Conservation (phyloP, 2,888 invertebrate genomes). For the Tipula vernalis region DNA sequence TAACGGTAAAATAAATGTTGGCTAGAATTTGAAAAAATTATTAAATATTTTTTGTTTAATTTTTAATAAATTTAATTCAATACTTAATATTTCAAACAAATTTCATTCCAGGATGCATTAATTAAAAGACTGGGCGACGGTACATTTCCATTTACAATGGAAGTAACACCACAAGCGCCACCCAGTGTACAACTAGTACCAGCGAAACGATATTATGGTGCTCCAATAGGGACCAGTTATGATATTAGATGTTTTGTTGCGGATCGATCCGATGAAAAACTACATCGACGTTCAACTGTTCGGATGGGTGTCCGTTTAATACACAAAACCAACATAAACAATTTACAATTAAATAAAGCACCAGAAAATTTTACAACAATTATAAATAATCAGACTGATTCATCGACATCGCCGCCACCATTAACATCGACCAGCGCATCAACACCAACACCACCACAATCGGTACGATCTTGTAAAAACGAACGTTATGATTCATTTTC, state of each 20-base stretch:
- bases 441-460: neutral
- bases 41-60: no score
- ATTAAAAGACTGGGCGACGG: conserved; percentile 64
- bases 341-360: conserved; percentile 20
- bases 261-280: conserved; percentile 71
- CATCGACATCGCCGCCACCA: conserved; percentile 10
- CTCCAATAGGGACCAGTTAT: conserved; percentile 84
- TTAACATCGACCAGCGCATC: neutral
- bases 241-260: conserved; percentile 77
- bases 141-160: conserved; percentile 69
- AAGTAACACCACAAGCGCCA: conserved; percentile 72
- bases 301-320: conserved; percentile 78
- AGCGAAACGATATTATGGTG: conserved; percentile 81
- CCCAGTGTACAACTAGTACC: conserved; percentile 84
- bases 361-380: conserved; percentile 27
- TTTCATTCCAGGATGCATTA: conserved; percentile 52
- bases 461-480: neutral
- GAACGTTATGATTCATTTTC: conserved; percentile 32
- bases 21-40: no score
- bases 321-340: conserved; percentile 38
- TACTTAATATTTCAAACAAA: no score
- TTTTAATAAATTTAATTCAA: no score
- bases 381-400: conserved; percentile 21
- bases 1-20: no score
- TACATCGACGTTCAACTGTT: conserved; percentile 65